These are phyloP conservation scores for Andrena haemorrhoa DNA, from an alignment of 2,888 invertebrate genomes.

Conservation along the genomic window DNA sequence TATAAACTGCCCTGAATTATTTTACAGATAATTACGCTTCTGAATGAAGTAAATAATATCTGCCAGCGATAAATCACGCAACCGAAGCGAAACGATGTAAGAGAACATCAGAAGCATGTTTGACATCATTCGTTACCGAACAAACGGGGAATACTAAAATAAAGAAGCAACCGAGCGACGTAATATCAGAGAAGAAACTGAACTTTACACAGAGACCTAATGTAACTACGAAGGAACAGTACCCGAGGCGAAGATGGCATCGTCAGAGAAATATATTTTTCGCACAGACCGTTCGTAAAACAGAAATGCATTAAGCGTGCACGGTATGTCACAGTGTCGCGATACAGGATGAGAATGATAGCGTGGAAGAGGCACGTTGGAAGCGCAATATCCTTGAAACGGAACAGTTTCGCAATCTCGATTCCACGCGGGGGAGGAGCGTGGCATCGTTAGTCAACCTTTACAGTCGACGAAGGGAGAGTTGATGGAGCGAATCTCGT, in stretches of 20 bases:
- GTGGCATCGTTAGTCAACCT: slow-evolving; percentile 62
- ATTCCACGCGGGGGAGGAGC: slow-evolving; percentile 44
- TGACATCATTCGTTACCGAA: too few relatives aligned
- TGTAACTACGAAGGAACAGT: too few relatives aligned
- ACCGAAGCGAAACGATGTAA: too few relatives aligned
- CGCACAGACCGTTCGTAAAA: neutral
- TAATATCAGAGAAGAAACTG: neutral
- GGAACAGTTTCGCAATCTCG: slow-evolving; percentile 30
- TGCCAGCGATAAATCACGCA: neutral
- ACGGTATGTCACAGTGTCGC: neutral
- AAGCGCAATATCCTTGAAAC: slow-evolving; percentile 27
- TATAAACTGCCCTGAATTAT: neutral
- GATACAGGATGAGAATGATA: neutral
- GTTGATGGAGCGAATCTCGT: slow-evolving; percentile 66
- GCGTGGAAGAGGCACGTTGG: slow-evolving; percentile 13
- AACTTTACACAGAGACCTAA: neutral
- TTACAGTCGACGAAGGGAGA: slow-evolving; percentile 51
- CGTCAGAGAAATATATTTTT: neutral
- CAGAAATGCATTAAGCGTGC: slow-evolving; percentile 10
- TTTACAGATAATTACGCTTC: neutral
- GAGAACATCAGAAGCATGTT: too few relatives aligned
- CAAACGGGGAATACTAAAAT: too few relatives aligned
- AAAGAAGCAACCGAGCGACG: too few relatives aligned
- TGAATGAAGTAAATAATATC: neutral
- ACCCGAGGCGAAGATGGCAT: too few relatives aligned